phyloP scores from a whole-genome alignment of 92 coral and sea anemone species.

The Ricordea florida region DNA sequence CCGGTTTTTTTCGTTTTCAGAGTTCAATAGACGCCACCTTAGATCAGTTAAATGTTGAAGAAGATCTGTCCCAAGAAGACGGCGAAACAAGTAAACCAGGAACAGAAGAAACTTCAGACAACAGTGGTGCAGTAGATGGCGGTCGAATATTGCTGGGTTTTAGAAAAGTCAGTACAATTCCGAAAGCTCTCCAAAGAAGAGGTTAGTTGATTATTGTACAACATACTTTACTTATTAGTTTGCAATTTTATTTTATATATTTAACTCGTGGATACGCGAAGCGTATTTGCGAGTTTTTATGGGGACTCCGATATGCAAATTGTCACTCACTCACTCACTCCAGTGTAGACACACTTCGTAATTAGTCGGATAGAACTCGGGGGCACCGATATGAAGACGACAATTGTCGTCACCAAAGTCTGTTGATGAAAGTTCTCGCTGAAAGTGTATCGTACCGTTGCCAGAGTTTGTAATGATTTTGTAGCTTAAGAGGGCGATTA shows the following conservation, averaged over 20 bases:
- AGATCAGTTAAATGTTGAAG: neutral
- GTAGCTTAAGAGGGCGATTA: too few species aligned
- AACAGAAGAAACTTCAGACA: neutral
- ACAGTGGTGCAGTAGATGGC: neutral
- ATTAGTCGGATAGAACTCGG: too few species aligned
- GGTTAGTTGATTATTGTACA: neutral
- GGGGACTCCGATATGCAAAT: too few species aligned
- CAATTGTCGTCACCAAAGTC: too few species aligned
- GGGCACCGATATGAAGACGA: too few species aligned
- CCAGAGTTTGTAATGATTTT: too few species aligned
- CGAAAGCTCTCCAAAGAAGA: neutral
- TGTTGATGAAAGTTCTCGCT: too few species aligned
- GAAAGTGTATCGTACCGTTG: too few species aligned
- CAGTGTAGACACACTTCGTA: too few species aligned
- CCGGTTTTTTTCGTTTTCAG: neutral
- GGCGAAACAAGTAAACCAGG: neutral
- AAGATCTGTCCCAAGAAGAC: neutral
- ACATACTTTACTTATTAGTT: neutral
- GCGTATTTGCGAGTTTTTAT: too few species aligned
- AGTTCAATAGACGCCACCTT: neutral
- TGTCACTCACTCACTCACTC: too few species aligned
- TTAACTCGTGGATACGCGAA: too few species aligned
- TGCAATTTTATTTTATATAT: neutral
- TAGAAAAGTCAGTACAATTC: slow-evolving; percentile 6
- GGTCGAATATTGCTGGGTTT: neutral